These are phyloP conservation scores for Hoplias malabaricus DNA, from an alignment of 2,113 vertebrate species.

Conservation along the genomic window DNA sequence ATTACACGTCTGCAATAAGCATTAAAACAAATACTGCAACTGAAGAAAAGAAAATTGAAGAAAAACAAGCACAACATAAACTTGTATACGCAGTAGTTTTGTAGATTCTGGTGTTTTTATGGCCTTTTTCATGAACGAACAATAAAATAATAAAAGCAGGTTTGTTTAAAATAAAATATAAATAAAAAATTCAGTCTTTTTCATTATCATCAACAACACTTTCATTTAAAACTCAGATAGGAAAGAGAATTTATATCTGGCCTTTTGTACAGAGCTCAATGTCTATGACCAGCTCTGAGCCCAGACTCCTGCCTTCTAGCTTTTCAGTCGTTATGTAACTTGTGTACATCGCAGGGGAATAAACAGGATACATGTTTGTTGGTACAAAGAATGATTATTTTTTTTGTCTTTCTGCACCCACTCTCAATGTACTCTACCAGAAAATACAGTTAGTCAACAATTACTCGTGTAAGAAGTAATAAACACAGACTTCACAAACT, in stretches of 20 bases:
- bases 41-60: background rate
- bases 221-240: background rate
- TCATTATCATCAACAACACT: no score
- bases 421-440: background rate
- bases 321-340: constrained; percentile 6
- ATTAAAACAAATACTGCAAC: background rate
- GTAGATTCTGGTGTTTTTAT: background rate
- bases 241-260: background rate
- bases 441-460: background rate
- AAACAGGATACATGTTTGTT: background rate
- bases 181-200: background rate
- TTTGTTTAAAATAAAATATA: background rate
- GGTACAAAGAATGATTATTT: background rate
- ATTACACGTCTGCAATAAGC: background rate
- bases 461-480: background rate
- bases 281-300: background rate
- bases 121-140: no score
- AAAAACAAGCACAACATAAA: background rate
- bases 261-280: background rate
- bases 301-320: background rate
- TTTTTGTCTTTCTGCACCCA: background rate
- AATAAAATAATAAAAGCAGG: no score
- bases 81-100: background rate
- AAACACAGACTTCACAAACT: background rate
- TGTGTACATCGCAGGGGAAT: background rate